These are phyloP conservation scores for Amblyraja radiata DNA, from an alignment of 2,797 vertebrate genomes.

Conservation along the genomic window DNA sequence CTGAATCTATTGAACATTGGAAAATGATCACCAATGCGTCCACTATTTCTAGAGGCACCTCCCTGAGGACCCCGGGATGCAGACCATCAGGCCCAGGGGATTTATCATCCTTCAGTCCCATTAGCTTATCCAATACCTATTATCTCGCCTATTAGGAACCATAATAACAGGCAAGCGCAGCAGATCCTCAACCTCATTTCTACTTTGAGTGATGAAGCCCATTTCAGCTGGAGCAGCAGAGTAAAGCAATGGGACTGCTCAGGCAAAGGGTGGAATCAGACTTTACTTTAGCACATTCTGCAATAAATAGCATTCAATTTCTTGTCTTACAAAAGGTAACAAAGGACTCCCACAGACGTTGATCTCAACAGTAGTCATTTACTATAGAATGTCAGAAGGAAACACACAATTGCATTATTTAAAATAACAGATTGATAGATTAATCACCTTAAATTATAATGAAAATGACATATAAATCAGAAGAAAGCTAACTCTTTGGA, in stretches of 20 bases:
- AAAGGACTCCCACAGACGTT: not conserved
- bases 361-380: not conserved
- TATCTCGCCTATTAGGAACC: too few relatives aligned
- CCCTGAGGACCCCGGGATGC: too few relatives aligned
- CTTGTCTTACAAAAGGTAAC: not conserved
- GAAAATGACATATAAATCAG: not conserved
- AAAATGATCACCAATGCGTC: too few relatives aligned
- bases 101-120: too few relatives aligned
- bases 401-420: not conserved
- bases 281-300: not conserved
- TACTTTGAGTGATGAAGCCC: not conserved
- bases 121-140: too few relatives aligned
- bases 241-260: too few relatives aligned
- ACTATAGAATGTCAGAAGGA: not conserved
- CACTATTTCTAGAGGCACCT: too few relatives aligned
- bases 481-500: not conserved
- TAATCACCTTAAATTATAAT: not conserved
- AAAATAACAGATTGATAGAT: not conserved
- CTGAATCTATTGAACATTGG: too few relatives aligned
- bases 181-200: not conserved
- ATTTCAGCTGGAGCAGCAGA: not conserved
- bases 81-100: too few relatives aligned
- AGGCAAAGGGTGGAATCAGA: not conserved
- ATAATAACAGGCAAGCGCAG: too few relatives aligned
- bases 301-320: not conserved